Conservation (phyloP, 2,888 invertebrate species). For the Clusia tigrina region DNA sequence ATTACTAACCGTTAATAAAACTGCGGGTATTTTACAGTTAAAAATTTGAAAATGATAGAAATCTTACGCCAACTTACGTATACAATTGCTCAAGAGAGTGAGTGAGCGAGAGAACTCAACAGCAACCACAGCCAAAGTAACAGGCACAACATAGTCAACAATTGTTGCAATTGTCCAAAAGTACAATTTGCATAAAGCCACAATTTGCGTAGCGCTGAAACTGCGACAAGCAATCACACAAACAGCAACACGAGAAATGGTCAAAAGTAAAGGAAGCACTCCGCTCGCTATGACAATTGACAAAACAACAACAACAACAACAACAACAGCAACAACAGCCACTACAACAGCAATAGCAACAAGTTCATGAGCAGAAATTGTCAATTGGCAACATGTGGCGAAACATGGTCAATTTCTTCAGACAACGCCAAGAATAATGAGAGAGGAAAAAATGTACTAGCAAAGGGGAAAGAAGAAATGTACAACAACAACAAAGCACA, state of each 20-base stretch:
- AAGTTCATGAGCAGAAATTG: conserved; percentile 40
- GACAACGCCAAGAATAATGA: neutral
- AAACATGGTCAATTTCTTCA: conserved; percentile 53
- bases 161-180: conserved; percentile 33
- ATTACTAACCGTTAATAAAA: conserved; percentile 53
- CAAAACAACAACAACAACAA: conserved; percentile 32
- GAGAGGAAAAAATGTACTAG: conserved; percentile 11
- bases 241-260: conserved; percentile 30
- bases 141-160: neutral
- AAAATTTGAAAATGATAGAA: conserved; percentile 45
- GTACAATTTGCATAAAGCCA: conserved; percentile 54
- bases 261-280: neutral
- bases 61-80: conserved; percentile 52
- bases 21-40: conserved; percentile 22
- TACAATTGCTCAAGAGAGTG: neutral
- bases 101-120: neutral
- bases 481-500: conserved; percentile 33
- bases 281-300: conserved; percentile 47
- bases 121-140: conserved; percentile 10
- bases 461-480: conserved; percentile 5
- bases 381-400: conserved; percentile 59
- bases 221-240: conserved; percentile 25
- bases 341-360: neutral
- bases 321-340: neutral
- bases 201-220: conserved; percentile 21